phyloP scores from a whole-genome alignment of 2,888 invertebrate genomes.

The Drosophila percnosoma region DNA sequence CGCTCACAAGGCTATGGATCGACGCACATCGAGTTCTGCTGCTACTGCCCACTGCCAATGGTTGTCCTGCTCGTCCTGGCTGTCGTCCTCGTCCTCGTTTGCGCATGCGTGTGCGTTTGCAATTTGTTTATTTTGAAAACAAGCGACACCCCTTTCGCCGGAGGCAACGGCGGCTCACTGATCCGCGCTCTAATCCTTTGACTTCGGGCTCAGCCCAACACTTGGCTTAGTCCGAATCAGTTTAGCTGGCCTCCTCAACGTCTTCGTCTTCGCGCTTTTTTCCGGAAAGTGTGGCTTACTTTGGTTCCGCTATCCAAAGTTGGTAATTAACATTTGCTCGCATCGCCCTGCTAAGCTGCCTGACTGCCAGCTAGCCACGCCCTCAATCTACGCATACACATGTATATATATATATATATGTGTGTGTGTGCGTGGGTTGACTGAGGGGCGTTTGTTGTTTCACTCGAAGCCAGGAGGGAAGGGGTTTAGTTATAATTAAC shows the following conservation, averaged over 20 bases:
- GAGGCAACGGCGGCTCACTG: conserved; percentile 31
- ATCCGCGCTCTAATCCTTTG: conserved; percentile 73
- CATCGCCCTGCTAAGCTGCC: conserved; percentile 50
- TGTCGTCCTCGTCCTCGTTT: not conserved
- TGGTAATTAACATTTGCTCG: conserved; percentile 74
- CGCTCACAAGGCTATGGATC: conserved; percentile 56
- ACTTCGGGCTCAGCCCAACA: conserved; percentile 46
- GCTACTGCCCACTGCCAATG: not conserved
- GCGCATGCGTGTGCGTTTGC: conserved; percentile 52
- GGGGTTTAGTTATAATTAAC: conserved; percentile 73
- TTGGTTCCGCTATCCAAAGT: conserved; percentile 73
- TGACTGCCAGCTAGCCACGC: conserved; percentile 32
- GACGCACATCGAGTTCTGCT: not conserved
- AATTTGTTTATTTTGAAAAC: conserved; percentile 81
- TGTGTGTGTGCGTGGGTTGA: not conserved
- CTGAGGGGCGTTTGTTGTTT: conserved; percentile 49
- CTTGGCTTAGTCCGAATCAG: conserved; percentile 52
- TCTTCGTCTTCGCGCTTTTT: conserved; percentile 27
- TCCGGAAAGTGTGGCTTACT: conserved; percentile 80
- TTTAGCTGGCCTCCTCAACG: conserved; percentile 1
- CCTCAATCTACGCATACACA: conserved; percentile 1
- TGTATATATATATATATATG: not conserved
- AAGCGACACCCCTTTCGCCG: conserved; percentile 76
- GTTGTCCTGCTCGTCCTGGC: not conserved
- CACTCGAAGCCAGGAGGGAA: conserved; percentile 52